Evolutionary conservation across 2,113 vertebrate species (phyloP).

Genomic region (Bambusicola thoracicus): DNA sequence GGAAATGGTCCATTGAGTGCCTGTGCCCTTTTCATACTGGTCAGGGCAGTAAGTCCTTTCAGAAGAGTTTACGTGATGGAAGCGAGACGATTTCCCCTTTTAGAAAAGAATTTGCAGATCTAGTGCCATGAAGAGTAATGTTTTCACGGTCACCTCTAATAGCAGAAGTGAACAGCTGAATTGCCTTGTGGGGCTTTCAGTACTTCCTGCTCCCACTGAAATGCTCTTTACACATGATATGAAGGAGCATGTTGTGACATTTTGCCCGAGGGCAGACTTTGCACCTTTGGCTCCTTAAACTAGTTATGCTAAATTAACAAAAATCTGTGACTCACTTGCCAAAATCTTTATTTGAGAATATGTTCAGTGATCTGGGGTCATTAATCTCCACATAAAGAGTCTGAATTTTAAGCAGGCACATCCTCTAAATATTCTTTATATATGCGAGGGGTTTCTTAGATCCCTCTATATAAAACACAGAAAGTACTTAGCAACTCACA

Average conservation of each 20-base stretch:
- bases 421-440: neutral
- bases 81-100: neutral
- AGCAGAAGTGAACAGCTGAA: neutral
- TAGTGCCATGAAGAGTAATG: neutral
- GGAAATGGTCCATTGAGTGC: neutral
- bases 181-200: neutral
- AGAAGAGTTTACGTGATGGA: neutral
- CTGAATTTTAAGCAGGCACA: neutral
- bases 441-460: neutral
- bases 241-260: neutral
- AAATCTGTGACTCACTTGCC: neutral
- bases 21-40: neutral
- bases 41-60: neutral
- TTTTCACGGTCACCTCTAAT: neutral
- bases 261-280: neutral
- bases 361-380: neutral
- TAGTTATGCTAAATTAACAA: neutral
- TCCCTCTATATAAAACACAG: neutral
- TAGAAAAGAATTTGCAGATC: neutral
- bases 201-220: neutral
- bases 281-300: neutral
- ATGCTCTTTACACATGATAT: rapidly evolving
- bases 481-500: neutral
- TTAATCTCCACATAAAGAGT: neutral
- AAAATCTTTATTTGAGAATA: neutral